Percentiles rank a stretch among this genome's conserved stretches.
Evolutionary conservation across 2,888 invertebrate genomes (phyloP).

Genomic region (Rosalia funebris): DNA sequence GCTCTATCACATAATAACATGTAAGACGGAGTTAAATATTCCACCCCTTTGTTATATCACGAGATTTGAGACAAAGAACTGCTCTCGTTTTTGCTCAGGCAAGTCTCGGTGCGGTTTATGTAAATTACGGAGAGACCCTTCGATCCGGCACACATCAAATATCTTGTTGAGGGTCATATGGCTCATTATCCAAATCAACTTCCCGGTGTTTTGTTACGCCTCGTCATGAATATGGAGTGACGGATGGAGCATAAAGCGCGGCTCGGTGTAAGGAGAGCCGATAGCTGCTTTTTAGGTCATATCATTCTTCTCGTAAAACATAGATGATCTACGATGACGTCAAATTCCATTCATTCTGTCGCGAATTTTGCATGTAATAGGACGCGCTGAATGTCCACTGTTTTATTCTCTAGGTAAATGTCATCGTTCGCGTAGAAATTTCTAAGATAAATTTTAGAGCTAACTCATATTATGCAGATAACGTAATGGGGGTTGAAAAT

Average conservation of each 20-base stretch:
- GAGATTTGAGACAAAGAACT: no score
- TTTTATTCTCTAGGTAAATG: not conserved
- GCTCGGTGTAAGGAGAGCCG: not conserved
- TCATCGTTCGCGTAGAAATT: not conserved
- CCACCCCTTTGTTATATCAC: no score
- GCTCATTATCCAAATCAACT: conserved; percentile 21
- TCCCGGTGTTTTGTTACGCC: not conserved
- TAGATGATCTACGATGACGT: not conserved
- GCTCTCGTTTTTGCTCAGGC: conserved; percentile 8
- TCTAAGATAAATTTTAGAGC: not conserved
- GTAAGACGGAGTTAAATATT: no score
- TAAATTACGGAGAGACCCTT: conserved; percentile 9
- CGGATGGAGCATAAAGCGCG: not conserved
- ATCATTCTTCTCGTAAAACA: not conserved
- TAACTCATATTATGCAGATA: not conserved
- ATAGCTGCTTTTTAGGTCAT: not conserved
- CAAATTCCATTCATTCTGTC: not conserved
- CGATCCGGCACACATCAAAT: conserved; percentile 10
- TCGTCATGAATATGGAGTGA: not conserved
- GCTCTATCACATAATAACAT: no score
- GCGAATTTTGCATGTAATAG: not conserved
- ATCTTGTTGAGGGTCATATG: conserved; percentile 12
- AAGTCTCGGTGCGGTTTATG: conserved; percentile 6
- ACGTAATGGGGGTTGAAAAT: no score
- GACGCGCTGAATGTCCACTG: not conserved